A percentile compares a stretch with the other conserved stretches of the same genome.
Evolutionary conservation across 2,797 vertebrate species (phyloP).

Genomic region (Myotis findleyi): DNA sequence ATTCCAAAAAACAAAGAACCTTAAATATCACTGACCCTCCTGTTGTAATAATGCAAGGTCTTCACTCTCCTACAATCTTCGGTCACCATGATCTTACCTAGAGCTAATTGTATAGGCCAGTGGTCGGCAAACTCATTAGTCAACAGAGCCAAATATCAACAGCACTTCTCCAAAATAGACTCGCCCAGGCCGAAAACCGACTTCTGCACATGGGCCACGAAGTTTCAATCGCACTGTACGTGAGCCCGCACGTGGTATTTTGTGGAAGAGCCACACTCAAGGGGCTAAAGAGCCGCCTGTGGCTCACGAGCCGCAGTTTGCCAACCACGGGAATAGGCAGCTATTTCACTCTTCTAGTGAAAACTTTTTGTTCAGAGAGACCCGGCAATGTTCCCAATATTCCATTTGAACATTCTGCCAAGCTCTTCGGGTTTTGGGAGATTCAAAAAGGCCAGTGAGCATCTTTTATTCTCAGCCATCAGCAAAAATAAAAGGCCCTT

Average conservation of each 20-base stretch:
- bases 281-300: too few species aligned
- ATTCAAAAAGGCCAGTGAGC: neutral
- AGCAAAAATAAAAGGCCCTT: neutral
- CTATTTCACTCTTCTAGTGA: neutral
- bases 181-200: too few species aligned
- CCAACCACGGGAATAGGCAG: neutral
- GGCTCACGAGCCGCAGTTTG: too few species aligned
- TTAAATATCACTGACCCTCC: neutral
- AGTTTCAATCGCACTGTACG: too few species aligned
- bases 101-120: neutral
- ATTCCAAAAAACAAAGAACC: neutral
- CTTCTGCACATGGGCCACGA: too few species aligned
- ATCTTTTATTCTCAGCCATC: neutral
- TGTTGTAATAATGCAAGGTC: neutral
- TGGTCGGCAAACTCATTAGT: too few species aligned
- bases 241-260: too few species aligned
- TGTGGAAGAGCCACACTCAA: too few species aligned
- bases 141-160: too few species aligned
- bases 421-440: neutral
- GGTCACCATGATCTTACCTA: neutral
- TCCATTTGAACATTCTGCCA: neutral
- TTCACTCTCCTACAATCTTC: neutral
- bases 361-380: neutral
- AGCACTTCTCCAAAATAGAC: too few species aligned
- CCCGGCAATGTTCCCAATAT: neutral